Percentiles rank a stretch among this genome's conserved stretches.
Conservation (phyloP, 2,113 vertebrate genomes). For the Hippocampus abdominalis region DNA sequence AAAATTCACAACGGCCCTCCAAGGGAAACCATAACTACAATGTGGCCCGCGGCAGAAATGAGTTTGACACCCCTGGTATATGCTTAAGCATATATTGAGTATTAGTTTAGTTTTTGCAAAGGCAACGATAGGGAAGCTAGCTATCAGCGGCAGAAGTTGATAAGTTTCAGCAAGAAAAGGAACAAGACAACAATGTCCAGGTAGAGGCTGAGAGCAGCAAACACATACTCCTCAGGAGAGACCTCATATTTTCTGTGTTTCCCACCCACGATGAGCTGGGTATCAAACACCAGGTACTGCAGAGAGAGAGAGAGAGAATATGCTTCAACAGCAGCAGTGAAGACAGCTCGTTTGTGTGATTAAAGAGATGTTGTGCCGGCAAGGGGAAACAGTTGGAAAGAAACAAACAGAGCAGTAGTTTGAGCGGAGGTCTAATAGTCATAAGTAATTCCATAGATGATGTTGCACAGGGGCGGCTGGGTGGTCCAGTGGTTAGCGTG, state of each 20-base stretch:
- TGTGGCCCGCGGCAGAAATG: too few species aligned
- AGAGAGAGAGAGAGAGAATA: slow-evolving; percentile 38
- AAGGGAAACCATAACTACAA: too few species aligned
- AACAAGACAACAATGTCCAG: slow-evolving; percentile 77
- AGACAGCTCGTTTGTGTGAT: slow-evolving; percentile 4
- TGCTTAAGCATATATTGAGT: too few species aligned
- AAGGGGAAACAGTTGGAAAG: neutral
- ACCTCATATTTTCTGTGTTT: slow-evolving; percentile 68
- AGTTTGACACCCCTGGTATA: too few species aligned
- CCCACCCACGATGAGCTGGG: slow-evolving; percentile 75
- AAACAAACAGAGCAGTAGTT: slow-evolving; percentile 9
- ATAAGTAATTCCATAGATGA: slow-evolving; percentile 27
- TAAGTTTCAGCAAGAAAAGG: slow-evolving; percentile 73
- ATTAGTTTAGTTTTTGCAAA: neutral
- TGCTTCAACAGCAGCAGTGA: slow-evolving; percentile 6
- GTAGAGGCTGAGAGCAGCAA: slow-evolving; percentile 79
- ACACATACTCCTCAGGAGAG: slow-evolving; percentile 75
- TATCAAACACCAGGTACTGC: slow-evolving; percentile 77
- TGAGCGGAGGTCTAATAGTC: slow-evolving; percentile 1
- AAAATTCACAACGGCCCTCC: too few species aligned
- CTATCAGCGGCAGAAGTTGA: slow-evolving; percentile 50
- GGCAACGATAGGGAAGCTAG: neutral
- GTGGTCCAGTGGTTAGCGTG: neutral
- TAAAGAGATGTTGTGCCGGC: slow-evolving; percentile 8
- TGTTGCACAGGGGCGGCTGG: slow-evolving; percentile 20